phyloP scores from a whole-genome alignment of 2,888 invertebrate genomes.

The Spatulosminthurus flaviceps region DNA sequence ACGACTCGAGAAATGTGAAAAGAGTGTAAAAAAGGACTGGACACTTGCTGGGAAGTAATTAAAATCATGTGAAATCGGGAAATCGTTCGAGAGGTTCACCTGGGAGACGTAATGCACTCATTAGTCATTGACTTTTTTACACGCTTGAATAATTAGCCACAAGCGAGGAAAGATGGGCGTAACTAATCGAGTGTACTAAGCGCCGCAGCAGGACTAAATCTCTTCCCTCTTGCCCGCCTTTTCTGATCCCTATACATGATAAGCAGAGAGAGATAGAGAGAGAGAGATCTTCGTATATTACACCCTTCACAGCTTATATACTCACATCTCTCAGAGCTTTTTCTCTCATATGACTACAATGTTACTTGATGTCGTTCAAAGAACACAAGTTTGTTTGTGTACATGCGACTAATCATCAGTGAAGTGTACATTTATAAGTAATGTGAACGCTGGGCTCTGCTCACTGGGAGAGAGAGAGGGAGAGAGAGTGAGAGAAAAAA shows the following conservation, averaged over 20 bases:
- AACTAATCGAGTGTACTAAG: constrained; percentile 61
- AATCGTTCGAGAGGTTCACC: constrained; percentile 43
- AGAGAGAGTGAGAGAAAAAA: not conserved
- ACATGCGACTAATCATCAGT: constrained; percentile 28
- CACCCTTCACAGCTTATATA: constrained; percentile 22
- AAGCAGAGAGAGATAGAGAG: constrained; percentile 21
- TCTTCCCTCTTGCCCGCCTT: constrained; percentile 56
- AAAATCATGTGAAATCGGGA: constrained; percentile 63
- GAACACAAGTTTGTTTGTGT: too few relatives aligned
- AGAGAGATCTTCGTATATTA: constrained; percentile 41
- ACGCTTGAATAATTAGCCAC: constrained; percentile 61
- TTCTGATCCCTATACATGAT: constrained; percentile 46
- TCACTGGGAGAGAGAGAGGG: not conserved
- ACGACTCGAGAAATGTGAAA: constrained; percentile 45
- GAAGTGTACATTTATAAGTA: not conserved
- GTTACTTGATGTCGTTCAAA: constrained; percentile 15
- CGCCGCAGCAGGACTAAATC: constrained; percentile 60
- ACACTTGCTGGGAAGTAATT: constrained; percentile 64
- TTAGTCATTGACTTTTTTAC: constrained; percentile 62
- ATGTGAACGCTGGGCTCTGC: not conserved
- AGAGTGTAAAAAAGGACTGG: constrained; percentile 50
- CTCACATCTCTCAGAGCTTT: not conserved
- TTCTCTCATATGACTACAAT: not conserved
- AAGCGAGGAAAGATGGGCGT: constrained; percentile 63
- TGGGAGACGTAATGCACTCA: constrained; percentile 54